Conservation (phyloP, 1,140 invertebrate species). For the Heliconius hewitsoni region DNA sequence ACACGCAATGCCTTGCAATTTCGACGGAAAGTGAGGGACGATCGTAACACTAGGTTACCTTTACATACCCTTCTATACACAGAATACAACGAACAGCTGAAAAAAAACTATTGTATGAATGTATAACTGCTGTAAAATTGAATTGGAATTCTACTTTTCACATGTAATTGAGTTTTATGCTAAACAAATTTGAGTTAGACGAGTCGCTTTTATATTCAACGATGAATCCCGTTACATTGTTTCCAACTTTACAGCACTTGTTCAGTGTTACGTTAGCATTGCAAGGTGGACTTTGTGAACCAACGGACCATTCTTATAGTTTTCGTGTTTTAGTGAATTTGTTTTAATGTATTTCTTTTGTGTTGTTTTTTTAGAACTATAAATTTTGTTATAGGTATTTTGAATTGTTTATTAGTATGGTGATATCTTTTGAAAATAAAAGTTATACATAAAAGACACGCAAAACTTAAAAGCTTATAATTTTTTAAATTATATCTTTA, state of each 20-base stretch:
- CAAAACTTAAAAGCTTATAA: too few relatives aligned
- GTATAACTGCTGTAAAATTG: constrained; percentile 32
- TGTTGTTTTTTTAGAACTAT: neutral
- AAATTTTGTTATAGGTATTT: neutral
- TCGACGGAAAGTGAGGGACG: too few relatives aligned
- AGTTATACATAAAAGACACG: too few relatives aligned
- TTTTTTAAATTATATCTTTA: too few relatives aligned
- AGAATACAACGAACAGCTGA: too few relatives aligned
- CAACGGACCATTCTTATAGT: neutral
- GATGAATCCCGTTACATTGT: constrained; percentile 32
- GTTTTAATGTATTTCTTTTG: neutral
- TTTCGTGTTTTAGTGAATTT: neutral
- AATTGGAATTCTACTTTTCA: constrained; percentile 31
- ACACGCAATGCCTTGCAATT: too few relatives aligned
- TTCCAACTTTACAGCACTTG: constrained; percentile 25
- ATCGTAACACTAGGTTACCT: too few relatives aligned
- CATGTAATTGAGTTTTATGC: constrained; percentile 38
- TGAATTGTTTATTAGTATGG: too few relatives aligned
- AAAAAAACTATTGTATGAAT: constrained; percentile 16
- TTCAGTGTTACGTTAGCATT: neutral
- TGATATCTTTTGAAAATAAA: too few relatives aligned
- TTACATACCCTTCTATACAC: too few relatives aligned
- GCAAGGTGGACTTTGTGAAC: constrained; percentile 2
- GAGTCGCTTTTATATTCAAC: constrained; percentile 25
- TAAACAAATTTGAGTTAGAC: constrained; percentile 32